These are phyloP conservation scores for Puma concolor DNA, from an alignment of 2,113 vertebrate genomes.

Conservation along the genomic window DNA sequence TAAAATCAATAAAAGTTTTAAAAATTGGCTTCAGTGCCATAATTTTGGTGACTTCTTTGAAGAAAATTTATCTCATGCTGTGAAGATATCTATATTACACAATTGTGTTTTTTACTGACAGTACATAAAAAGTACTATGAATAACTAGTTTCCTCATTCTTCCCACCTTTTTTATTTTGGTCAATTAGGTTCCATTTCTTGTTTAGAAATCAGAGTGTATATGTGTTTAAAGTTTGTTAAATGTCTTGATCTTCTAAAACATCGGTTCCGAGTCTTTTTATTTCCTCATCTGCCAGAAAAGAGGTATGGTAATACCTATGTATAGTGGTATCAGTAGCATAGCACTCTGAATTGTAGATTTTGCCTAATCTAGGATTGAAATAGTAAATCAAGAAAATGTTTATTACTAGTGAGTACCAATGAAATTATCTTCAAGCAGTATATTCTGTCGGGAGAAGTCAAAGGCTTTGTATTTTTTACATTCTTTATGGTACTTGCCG, in stretches of 20 bases:
- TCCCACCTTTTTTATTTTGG: not conserved
- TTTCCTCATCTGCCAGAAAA: not conserved
- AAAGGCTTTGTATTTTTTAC: not conserved
- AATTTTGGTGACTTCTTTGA: slow-evolving; percentile 51
- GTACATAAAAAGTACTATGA: not conserved
- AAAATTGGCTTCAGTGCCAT: slow-evolving; percentile 46
- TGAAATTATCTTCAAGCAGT: not conserved
- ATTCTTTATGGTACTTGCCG: not conserved
- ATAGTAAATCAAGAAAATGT: slow-evolving; percentile 21
- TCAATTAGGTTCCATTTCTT: slow-evolving; percentile 30
- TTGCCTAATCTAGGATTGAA: slow-evolving; percentile 25
- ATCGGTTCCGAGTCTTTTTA: not conserved
- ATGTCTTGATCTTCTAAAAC: slow-evolving; percentile 25
- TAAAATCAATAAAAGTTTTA: slow-evolving; percentile 75
- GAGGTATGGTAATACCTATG: not conserved
- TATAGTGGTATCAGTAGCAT: not conserved
- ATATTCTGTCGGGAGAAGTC: not conserved
- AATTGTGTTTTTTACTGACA: not conserved
- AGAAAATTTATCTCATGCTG: slow-evolving; percentile 1
- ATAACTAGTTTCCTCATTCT: not conserved
- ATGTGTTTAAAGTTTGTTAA: slow-evolving; percentile 31
- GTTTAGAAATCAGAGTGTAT: not conserved
- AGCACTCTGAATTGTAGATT: not conserved
- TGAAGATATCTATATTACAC: not conserved
- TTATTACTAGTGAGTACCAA: slow-evolving; percentile 11